Conservation (phyloP, 2,888 invertebrate species). For the Cosmopolites sordidus region DNA sequence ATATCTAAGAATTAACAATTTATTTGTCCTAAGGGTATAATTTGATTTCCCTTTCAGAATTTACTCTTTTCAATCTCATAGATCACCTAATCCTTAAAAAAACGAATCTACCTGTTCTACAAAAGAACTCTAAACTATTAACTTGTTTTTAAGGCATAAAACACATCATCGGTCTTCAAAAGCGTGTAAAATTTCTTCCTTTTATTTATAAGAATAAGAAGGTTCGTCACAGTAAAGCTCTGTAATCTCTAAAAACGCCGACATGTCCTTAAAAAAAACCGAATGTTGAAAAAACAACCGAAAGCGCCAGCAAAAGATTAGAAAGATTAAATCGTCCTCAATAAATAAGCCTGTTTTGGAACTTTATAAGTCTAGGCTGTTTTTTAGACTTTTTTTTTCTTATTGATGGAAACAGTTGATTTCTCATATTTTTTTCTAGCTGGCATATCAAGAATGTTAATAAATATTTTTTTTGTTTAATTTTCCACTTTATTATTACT, state of each 20-base stretch:
- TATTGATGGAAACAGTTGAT: no score
- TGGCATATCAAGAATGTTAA: no score
- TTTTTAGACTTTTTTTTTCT: no score
- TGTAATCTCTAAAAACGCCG: background rate
- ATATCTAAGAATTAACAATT: no score
- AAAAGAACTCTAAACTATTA: background rate
- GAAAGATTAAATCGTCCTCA: no score
- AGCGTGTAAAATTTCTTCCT: conserved; percentile 21
- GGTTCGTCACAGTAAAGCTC: background rate
- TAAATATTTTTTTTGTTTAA: no score
- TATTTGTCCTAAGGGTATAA: no score
- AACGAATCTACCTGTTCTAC: background rate
- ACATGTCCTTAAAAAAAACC: background rate
- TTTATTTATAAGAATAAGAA: conserved; percentile 14
- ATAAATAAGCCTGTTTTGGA: no score
- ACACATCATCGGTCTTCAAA: conserved; percentile 9
- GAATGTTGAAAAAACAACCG: background rate
- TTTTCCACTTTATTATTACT: no score
- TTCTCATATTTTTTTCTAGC: no score
- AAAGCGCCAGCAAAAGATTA: background rate
- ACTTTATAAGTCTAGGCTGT: no score
- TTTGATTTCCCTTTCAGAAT: no score
- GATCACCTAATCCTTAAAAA: background rate
- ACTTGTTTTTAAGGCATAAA: conserved; percentile 20
- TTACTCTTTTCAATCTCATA: background rate